A percentile compares a stretch with the other conserved stretches of the same genome.
These are phyloP conservation scores for Poeciliopsis presidionis DNA, from an alignment of 2,797 vertebrate genomes.

Conservation along the genomic window DNA sequence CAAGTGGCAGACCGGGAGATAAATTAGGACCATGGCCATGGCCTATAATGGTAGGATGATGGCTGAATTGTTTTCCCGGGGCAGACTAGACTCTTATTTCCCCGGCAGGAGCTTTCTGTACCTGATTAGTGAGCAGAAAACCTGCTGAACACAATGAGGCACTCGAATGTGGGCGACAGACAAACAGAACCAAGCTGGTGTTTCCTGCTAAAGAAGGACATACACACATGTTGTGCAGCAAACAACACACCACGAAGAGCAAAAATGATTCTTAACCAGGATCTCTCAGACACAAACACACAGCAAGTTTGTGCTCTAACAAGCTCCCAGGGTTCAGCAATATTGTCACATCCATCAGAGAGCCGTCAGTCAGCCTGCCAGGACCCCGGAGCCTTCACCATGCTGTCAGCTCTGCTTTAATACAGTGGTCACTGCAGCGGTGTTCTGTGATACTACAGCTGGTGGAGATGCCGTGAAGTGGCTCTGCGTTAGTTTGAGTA, in stretches of 20 bases:
- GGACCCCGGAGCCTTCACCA: constrained; percentile 14
- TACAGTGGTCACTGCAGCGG: constrained; percentile 5
- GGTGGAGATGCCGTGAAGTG: neutral
- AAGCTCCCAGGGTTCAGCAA: constrained; percentile 44
- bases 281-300: constrained; percentile 10
- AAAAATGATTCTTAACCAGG: constrained; percentile 16
- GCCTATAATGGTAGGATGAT: constrained; percentile 59
- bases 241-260: constrained; percentile 8
- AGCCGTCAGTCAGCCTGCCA: constrained; percentile 14
- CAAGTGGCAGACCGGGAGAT: constrained; percentile 49
- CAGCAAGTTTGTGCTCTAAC: constrained; percentile 27
- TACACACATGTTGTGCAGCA: constrained; percentile 16
- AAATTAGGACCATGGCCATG: constrained; percentile 64
- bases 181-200: constrained; percentile 44
- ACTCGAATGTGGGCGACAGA: constrained; percentile 41
- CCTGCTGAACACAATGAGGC: constrained; percentile 47
- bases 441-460: neutral
- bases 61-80: constrained; percentile 66
- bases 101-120: constrained; percentile 61
- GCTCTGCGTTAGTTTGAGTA: constrained; percentile 2
- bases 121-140: constrained; percentile 70
- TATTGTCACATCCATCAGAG: constrained; percentile 35
- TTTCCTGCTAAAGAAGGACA: constrained; percentile 42
- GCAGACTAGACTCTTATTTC: constrained; percentile 60
- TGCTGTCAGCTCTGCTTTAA: constrained; percentile 19